Evolutionary conservation across 2,113 vertebrate species (phyloP).

Genomic region (Promerops cafer): DNA sequence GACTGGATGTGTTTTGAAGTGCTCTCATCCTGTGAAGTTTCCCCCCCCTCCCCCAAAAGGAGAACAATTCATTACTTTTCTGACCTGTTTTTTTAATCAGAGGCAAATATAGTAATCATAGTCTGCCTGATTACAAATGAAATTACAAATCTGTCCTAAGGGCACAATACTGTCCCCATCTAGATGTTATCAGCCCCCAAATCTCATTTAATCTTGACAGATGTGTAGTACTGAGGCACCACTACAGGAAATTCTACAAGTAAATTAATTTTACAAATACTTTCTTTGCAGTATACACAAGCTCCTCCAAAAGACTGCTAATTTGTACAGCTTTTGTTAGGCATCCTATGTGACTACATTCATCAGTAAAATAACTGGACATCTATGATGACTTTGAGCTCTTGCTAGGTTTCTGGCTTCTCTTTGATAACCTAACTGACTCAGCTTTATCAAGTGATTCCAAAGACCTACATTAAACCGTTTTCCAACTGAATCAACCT

Average conservation of each 20-base stretch:
- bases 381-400: not conserved
- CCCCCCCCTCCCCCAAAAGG: not conserved
- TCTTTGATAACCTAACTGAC: constrained; percentile 44
- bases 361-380: not conserved
- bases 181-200: not conserved
- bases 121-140: constrained; percentile 8
- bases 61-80: not conserved
- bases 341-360: not conserved
- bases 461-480: not conserved
- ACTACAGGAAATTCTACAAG: not conserved
- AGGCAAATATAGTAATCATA: constrained; percentile 35
- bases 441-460: constrained; percentile 40
- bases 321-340: not conserved
- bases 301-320: not conserved
- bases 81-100: constrained; percentile 42
- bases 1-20: not conserved
- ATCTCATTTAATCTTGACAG: constrained; percentile 29
- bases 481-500: not conserved
- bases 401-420: not conserved
- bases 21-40: not conserved
- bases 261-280: not conserved
- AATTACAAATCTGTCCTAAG: constrained; percentile 33
- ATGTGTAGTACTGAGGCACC: not conserved
- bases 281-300: not conserved
- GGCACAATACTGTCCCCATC: not conserved